phyloP scores from a whole-genome alignment of 2,888 invertebrate species.

The Drosophila sordidula region DNA sequence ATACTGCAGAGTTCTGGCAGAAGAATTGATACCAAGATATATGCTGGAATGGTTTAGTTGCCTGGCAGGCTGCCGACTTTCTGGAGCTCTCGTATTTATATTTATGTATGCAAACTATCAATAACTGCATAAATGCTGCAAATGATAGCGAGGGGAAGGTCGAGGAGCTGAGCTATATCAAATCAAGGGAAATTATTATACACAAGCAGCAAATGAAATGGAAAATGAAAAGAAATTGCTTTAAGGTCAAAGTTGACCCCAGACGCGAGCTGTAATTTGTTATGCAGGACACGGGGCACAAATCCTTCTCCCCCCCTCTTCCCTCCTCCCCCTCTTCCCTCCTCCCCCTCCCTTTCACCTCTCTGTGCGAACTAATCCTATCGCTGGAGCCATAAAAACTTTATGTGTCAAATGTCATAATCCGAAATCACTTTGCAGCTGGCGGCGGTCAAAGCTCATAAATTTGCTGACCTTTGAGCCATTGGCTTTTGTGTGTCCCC shows the following conservation, averaged over 20 bases:
- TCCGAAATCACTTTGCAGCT: slow-evolving; percentile 64
- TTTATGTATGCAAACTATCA: slow-evolving; percentile 75
- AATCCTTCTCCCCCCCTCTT: neutral
- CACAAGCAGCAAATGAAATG: slow-evolving; percentile 45
- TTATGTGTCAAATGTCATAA: slow-evolving; percentile 71
- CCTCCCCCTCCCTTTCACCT: neutral
- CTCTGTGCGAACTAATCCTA: slow-evolving; percentile 38
- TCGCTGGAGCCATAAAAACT: slow-evolving; percentile 51
- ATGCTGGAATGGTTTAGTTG: slow-evolving; percentile 10
- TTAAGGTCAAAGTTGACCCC: slow-evolving; percentile 46
- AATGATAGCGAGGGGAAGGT: slow-evolving; percentile 29
- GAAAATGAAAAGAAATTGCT: slow-evolving; percentile 46
- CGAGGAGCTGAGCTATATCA: neutral
- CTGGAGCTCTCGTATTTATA: slow-evolving; percentile 11
- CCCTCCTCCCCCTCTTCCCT: too few species aligned
- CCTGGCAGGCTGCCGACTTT: slow-evolving; percentile 26
- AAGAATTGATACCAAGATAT: slow-evolving; percentile 47
- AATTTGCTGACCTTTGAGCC: slow-evolving; percentile 42
- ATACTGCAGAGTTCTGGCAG: slow-evolving; percentile 22
- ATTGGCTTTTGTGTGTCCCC: slow-evolving; percentile 21
- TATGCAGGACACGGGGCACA: slow-evolving; percentile 25
- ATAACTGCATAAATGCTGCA: slow-evolving; percentile 65
- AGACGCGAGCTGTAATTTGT: slow-evolving; percentile 36
- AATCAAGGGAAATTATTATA: slow-evolving; percentile 41
- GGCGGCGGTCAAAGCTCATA: slow-evolving; percentile 44